Evolutionary conservation across 2,113 vertebrate genomes (phyloP), one percentile per base, ranked within the genome.

Genomic region (Poeciliopsis occidentalis): DNA sequence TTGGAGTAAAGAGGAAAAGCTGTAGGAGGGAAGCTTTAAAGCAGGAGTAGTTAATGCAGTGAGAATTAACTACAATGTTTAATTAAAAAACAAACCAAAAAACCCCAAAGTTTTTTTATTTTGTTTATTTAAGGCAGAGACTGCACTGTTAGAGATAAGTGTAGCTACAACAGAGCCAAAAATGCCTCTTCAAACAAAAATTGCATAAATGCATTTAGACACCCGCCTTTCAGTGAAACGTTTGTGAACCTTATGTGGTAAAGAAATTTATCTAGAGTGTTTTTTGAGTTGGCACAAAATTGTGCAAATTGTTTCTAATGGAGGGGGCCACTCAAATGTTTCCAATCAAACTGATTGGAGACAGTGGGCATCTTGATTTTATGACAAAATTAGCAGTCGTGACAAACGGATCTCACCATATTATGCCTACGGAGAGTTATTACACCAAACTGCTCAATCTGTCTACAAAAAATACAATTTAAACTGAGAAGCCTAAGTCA

Each of bases 101-200:
- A 12, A 47, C 0, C 29, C 27, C 39, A 37, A 17, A 3, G 24
- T 3, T 13, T 13, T 64, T 81, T 5, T 3, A 74, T 70, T 71
- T 78, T 39, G 41, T 90, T 87, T 90, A 90, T 91, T 91, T 64
- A 61, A 85, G 83, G 73, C 70, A 44, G 61, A 37, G 44, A 69
- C 70, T 69, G 76, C 57, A 73, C 63, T 1, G 41, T 72, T 86
- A 79, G 60, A 82, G 73, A 63, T 27, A 76, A 80, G 71, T 60
- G 72, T 41, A 73, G 26, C 71, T 87, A 76, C 67, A 72, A 15
- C 30, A 10, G 26, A 62, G 22, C 4, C 27, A 1, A 65, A 41
- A 63, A 11, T 7, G 67, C 5, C 34, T 73, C 76, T 70, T 31
- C 32, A 64, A 76, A 69, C 62, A 2, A 71, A 67, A 57, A 7